Conservation (phyloP, 2,797 vertebrate species). For the Sebastes aleutianus region DNA sequence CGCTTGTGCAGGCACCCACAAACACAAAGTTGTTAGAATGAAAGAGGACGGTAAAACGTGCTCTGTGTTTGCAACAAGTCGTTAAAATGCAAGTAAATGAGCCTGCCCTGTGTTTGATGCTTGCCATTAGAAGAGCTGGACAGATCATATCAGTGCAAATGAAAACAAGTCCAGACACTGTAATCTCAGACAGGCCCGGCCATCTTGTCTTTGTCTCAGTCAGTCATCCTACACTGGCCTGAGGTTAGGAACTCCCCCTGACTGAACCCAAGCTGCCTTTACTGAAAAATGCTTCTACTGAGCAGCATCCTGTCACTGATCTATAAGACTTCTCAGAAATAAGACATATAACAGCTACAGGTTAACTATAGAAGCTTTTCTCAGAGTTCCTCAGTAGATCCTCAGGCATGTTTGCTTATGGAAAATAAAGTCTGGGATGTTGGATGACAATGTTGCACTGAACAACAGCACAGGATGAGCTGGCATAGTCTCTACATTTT, state of each 20-base stretch:
- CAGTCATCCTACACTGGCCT: conserved; percentile 42
- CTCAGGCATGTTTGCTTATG: not conserved
- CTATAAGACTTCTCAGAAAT: not conserved
- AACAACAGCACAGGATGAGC: not conserved
- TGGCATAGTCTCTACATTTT: not conserved
- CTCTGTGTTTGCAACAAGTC: not conserved
- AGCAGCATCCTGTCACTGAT: conserved; percentile 17
- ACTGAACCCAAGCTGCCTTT: conserved; percentile 40
- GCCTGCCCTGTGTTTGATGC: not conserved
- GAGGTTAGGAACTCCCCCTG: conserved; percentile 52
- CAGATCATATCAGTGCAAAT: conserved; percentile 25
- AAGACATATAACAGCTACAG: not conserved
- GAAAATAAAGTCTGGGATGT: not conserved
- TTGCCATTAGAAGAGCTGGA: conserved; percentile 10
- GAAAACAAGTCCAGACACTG: conserved; percentile 46
- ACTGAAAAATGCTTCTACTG: conserved; percentile 15
- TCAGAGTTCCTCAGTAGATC: not conserved
- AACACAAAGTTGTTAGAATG: not conserved
- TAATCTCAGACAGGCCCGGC: conserved; percentile 47
- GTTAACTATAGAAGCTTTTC: not conserved
- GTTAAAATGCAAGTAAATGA: not conserved
- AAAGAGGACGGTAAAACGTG: not conserved
- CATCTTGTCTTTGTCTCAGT: conserved; percentile 73
- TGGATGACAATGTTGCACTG: not conserved
- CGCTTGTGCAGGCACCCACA: conserved; percentile 15